Base-by-base conservation (phyloP, 2,888 invertebrate species). In the Himalopsyche anomala region DNA sequence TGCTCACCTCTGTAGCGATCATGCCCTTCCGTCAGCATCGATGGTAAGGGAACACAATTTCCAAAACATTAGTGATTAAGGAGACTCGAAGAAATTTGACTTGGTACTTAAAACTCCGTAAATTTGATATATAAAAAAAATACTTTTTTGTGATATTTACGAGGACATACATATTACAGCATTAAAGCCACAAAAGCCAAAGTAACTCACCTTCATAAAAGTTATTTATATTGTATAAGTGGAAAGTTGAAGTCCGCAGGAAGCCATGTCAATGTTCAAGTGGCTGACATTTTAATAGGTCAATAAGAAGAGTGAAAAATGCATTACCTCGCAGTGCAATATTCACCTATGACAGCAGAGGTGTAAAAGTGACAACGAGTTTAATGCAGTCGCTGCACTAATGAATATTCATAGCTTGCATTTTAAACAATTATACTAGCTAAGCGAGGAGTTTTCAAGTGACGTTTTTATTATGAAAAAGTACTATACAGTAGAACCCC, bases 251-350 rank as follows among this genome's bases (percentile, higher is more conserved):
- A 4, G 28, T 69, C 3, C 2, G 36, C 9, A 69, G 12, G 69
- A 69, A 69, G 28, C 69, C 36, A 28, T 69, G 11, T 69, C 69
- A 69, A 28, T 69, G 0, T 28, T 69, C 6, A 28, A 6, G 69
- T n/a, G 36, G 36, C 3, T 69, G 69, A 28, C 69, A 28, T 69
- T 28, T 69, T 69, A 69, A 69, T 36, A 69, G 69, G 69, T 69
- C 69, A 69, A 69, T 69, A 69, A 36, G 19, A 36, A 28, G 19
- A 36, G 8, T n/a, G 9, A 12, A 51, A 51, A 51, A 51, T 51
- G 56, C 6, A 19, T 12, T 28, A 69, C 36, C 69, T 36, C 36
- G 69, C 19, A 69, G 28, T 69, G 69, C 69, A 36, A 28, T 36
- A 11, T 69, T 42, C 45, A 51, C 12, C 45, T 36, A 36, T 69